These are phyloP conservation scores for Scyliorhinus canicula DNA, from an alignment of 2,797 vertebrate genomes.

Conservation along the genomic window DNA sequence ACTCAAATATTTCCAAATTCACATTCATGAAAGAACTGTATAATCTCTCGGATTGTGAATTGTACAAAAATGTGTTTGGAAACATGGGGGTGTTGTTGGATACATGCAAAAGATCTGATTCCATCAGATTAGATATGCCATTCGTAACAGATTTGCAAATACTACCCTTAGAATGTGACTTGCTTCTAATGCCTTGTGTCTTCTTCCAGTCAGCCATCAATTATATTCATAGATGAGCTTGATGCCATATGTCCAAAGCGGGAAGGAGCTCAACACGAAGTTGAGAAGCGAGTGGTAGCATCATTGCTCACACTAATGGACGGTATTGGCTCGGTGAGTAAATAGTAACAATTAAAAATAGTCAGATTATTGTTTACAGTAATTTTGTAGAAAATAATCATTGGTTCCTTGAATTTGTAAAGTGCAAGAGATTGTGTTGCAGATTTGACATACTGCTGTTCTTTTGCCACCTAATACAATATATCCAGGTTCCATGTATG, in stretches of 20 bases:
- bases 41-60: neutral
- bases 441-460: neutral
- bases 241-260: conserved; percentile 88
- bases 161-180: neutral
- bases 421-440: neutral
- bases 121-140: neutral
- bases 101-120: neutral
- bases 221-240: conserved; percentile 95
- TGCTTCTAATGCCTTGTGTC: neutral
- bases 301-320: conserved; percentile 93
- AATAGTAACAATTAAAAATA: neutral
- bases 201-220: conserved; percentile 67
- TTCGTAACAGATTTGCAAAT: neutral
- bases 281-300: conserved; percentile 88
- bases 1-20: neutral
- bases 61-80: neutral
- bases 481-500: neutral
- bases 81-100: neutral
- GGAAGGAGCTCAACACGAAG: conserved; percentile 87
- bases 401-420: neutral
- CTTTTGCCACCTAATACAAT: no score
- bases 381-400: neutral
- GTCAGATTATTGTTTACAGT: neutral
- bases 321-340: conserved; percentile 86
- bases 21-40: neutral